Base-by-base conservation (phyloP, 2,797 vertebrate genomes). In the Onychomys leucogaster region DNA sequence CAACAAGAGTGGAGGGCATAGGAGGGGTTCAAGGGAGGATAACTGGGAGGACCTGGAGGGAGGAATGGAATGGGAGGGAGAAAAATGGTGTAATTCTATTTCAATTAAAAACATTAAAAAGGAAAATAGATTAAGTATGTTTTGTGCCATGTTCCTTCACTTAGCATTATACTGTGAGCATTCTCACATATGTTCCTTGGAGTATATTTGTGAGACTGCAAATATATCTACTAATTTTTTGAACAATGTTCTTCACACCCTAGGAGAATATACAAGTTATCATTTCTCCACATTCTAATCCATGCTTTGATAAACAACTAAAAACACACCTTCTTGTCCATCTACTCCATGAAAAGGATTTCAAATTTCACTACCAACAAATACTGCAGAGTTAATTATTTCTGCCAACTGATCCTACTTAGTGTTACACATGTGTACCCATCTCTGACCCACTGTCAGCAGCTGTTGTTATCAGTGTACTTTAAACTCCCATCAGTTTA, bases 191-290 rank as follows among this genome's bases (percentile, higher is more conserved):
- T 65, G 85, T 80, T 49, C 12, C n/a, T 85, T 52, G 37, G 87
- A 95, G 52, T 34, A 85, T 21, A n/a, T 6, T 67, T 91, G 25
- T 89, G 3, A 95, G 86, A 55, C 19, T 71, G 21, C 63, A 37
- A 96, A 90, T 81, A 52, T 89, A 46, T 76, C 46, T 90, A 29
- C 14, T 75, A 84, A 61, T 73, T 92, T 85, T 92, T 69, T 96
- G 14, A 78, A 10, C 25, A 92, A 23, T 82, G 32, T 69, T 91
- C 17, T 85, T 91, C 5, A 27, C 81, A 19, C 23, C 2, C 10
- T 94, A 61, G 25, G 63, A 92, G 76, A 78, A 13, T 37, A 81
- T 59, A 13, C 13, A 90, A 52, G 25, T 95, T 61, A 84, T 8
- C 10, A 80, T 91, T 96, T 96, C 41, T 61, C 43, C 34, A 16